These are phyloP conservation scores for Meloidogyne hapla DNA, from an alignment of 1,140 invertebrate species.

Conservation along the genomic window DNA sequence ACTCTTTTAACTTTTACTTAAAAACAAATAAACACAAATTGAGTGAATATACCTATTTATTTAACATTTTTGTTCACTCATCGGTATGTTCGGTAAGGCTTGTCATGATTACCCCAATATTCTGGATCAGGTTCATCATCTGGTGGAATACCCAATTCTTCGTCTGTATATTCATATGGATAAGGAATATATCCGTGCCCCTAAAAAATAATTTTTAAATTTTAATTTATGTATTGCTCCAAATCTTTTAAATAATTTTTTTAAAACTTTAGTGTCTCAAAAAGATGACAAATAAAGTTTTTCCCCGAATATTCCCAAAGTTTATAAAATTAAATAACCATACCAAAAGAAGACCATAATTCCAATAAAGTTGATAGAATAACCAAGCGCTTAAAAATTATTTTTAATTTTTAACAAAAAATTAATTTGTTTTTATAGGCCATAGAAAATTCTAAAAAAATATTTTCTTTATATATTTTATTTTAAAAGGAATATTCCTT, in stretches of 20 bases:
- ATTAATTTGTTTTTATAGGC: too few relatives aligned
- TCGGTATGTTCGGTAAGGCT: slow-evolving; percentile 55
- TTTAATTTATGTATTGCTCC: too few relatives aligned
- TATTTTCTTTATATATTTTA: too few relatives aligned
- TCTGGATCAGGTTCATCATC: slow-evolving; percentile 61
- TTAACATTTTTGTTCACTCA: not conserved
- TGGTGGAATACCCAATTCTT: slow-evolving; percentile 62
- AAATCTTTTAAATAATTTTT: too few relatives aligned
- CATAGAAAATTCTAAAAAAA: too few relatives aligned
- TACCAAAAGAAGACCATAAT: slow-evolving; percentile 50
- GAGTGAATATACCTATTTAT: too few relatives aligned
- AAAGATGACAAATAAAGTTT: too few relatives aligned
- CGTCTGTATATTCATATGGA: slow-evolving; percentile 57
- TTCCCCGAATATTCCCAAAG: too few relatives aligned
- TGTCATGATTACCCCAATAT: slow-evolving; percentile 61
- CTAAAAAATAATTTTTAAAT: slow-evolving; percentile 35
- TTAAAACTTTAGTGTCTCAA: too few relatives aligned
- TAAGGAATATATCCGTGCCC: slow-evolving; percentile 62
- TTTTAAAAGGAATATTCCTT: too few relatives aligned
- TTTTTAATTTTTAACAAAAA: not conserved
- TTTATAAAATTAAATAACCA: slow-evolving; percentile 30
- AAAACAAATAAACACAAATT: too few relatives aligned
- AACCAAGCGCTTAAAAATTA: slow-evolving; percentile 48
- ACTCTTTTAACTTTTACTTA: too few relatives aligned
- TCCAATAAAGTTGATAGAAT: slow-evolving; percentile 56